Evolutionary conservation across 1,140 invertebrate genomes (phyloP), one percentile per base, ranked within the genome.

Genomic region (Saxidomus purpurata): DNA sequence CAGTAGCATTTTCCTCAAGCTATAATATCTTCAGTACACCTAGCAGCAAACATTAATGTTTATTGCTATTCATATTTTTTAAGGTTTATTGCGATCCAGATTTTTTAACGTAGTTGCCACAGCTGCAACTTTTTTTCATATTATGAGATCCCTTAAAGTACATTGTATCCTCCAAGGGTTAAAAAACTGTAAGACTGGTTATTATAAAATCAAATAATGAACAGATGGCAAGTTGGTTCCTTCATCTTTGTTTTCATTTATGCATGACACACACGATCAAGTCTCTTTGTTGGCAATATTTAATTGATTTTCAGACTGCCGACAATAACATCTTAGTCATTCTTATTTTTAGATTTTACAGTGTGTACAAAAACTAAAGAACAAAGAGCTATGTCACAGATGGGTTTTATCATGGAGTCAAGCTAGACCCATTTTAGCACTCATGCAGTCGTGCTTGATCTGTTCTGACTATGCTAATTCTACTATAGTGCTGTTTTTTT

Each of bases 281-380:
- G 34, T 28, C 22, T 79, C 76, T 79, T 79, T 79, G 76, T 79
- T 79, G 31, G 76, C 76, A 79, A 55, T 71, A 71, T 79, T 79
- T 25, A 79, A 79, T 79, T 79, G 76, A 79, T 79, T 79, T 79
- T 49, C 47, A 79, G 76, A 79, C 76, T 52, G 47, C 76, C 28
- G 76, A 79, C 76, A 79, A 79, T 40, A 79, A 52, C 43, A 79
- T 49, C 76, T 79, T 52, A 79, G 76, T 79, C 76, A 79, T 79
- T 49, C 47, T 79, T 79, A 79, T 79, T 79, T 79, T 79, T 79
- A 79, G 76, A 52, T 79, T 79, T 76, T 79, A 71, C 67, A 38
- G 34, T 55, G 34, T 55, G 71, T 79, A 52, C 49, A 55, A 31
- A 55, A 52, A 52, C n/a, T n/a, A n/a, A 17, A 79, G 67, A 79